phyloP scores from a whole-genome alignment of 1,140 invertebrate genomes.

The Pseudomyrmex cubaensis region DNA sequence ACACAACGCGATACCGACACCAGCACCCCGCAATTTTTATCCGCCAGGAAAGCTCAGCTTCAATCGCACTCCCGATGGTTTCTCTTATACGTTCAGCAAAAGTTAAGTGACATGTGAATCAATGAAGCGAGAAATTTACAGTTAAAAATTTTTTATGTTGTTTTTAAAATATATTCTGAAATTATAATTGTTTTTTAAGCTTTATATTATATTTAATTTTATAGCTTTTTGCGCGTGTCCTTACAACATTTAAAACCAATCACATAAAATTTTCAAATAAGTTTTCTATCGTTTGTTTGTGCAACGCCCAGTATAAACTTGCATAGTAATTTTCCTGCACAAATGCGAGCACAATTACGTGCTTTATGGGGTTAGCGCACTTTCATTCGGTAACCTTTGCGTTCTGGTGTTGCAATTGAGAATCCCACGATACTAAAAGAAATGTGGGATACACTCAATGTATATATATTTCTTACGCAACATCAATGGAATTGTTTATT shows the following conservation, averaged over 20 bases:
- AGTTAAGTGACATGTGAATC: constrained; percentile 65
- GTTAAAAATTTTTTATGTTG: not conserved
- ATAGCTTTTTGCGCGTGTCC: no score
- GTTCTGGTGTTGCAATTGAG: constrained; percentile 67
- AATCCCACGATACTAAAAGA: constrained; percentile 60
- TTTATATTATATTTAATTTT: no score
- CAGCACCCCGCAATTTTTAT: constrained; percentile 89
- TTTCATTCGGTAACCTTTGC: constrained; percentile 81
- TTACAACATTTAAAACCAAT: constrained; percentile 4
- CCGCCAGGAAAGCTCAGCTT: constrained; percentile 93
- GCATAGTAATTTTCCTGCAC: constrained; percentile 49
- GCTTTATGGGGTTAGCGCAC: constrained; percentile 68
- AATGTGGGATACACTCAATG: constrained; percentile 50
- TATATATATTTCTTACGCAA: constrained; percentile 12
- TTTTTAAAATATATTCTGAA: not conserved
- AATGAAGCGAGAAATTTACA: not conserved
- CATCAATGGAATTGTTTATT: constrained; percentile 3
- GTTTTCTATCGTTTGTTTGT: constrained; percentile 13
- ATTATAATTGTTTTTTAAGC: not conserved
- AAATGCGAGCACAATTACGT: constrained; percentile 66
- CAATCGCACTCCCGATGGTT: constrained; percentile 93
- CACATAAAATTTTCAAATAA: not conserved
- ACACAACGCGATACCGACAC: constrained; percentile 88
- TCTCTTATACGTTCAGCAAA: constrained; percentile 92
- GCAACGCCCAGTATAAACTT: constrained; percentile 32